Conservation (phyloP, 2,113 vertebrate species). For the Dipodomys merriami region DNA sequence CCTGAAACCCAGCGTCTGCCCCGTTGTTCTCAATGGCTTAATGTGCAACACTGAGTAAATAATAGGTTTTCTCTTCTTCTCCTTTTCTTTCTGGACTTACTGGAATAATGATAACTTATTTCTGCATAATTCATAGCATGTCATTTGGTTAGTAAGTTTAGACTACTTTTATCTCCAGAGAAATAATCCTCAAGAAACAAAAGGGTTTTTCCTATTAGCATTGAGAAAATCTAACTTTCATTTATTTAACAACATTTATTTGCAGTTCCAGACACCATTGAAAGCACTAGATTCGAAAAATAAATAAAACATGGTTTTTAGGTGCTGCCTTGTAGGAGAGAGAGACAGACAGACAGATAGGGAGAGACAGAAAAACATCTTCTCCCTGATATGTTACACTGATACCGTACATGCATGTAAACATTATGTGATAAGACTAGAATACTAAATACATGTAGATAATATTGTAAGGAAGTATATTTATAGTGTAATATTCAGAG, state of each 20-base stretch:
- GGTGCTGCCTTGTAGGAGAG: neutral
- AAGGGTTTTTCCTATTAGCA: slow-evolving; percentile 34
- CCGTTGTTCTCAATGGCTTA: neutral
- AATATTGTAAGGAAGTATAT: neutral
- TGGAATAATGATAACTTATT: neutral
- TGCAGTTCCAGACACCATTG: slow-evolving; percentile 42
- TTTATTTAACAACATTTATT: slow-evolving; percentile 64
- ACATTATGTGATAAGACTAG: too few species aligned
- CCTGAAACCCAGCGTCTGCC: neutral
- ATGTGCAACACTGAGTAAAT: neutral
- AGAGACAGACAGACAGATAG: too few species aligned
- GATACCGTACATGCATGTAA: neutral
- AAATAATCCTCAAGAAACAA: slow-evolving; percentile 58
- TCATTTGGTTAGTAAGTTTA: slow-evolving; percentile 32
- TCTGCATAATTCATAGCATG: slow-evolving; percentile 50
- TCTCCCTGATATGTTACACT: neutral
- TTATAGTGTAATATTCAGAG: neutral
- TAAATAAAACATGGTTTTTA: slow-evolving; percentile 59
- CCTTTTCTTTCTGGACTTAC: neutral
- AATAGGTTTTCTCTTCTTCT: neutral
- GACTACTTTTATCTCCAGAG: slow-evolving; percentile 45
- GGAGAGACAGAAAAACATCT: neutral
- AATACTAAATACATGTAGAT: neutral
- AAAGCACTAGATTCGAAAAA: slow-evolving; percentile 62
- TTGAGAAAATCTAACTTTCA: slow-evolving; percentile 63